Base-by-base conservation (phyloP, 2,113 vertebrate genomes). In the Catharus fuscescens region DNA sequence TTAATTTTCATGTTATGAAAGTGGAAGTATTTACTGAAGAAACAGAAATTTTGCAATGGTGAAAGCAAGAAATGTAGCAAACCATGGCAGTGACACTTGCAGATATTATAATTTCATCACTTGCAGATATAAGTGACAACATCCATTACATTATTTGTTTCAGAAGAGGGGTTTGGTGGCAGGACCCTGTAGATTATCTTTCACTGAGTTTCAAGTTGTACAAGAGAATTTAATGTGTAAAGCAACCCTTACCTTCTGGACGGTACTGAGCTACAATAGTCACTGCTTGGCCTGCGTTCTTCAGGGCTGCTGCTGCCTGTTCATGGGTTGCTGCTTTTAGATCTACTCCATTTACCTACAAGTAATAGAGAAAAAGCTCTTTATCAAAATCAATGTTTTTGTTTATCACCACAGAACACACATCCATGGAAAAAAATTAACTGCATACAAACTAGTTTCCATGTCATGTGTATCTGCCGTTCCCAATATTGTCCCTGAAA, bases 261-360 rank as follows among this genome's bases (percentile, higher is more conserved):
- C 98, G 98, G 97, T 99, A 99, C 73, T 99, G 99, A 79, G 99
- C 99, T 71, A 99, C 97, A 54, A 99, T 99, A 45, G 99, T 99
- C 85, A 99, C 99, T 0, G 99, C 99, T 71, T 99, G 99, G n/a
- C 99, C 99, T 15, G 99, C 99, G 1, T 99, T 99, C 97, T 99
- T 99, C 96, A 99, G 95, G 32, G 99, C 98, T 4, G 99, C 98
- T 8, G 99, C 99, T 1, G 99, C 99, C 93, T 99, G 99, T 29
- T 99, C 99, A 5, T 99, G 99, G 12, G 99, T 99, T 76, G 99
- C 99, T 79, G 98, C 98, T 90, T 98, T 98, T 38, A 99, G 98
- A 92, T 99, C 99, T 45, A 99, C 98, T 31, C 99, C 99, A 59
- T 99, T 99, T 78, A 99, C 99, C 99, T 99, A 71, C 16, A 93